Percentiles rank a stretch among this genome's conserved stretches.
phyloP scores from a whole-genome alignment of 30 jellyfish, hydroid and myxozoan species.

The Aurelia aurita complex sp. Pacific region DNA sequence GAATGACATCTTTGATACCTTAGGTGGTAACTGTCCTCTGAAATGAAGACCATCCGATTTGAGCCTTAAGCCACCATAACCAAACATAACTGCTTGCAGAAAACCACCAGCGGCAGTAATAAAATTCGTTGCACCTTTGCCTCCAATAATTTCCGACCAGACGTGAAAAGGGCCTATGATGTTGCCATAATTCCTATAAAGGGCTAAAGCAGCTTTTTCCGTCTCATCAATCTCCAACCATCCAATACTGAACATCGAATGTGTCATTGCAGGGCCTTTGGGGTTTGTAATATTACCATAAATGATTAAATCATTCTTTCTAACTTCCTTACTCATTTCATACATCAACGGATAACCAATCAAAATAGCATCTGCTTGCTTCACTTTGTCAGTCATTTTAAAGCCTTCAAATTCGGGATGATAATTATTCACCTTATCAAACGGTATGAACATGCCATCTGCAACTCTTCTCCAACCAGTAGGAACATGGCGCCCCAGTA shows the following conservation, averaged over 20 bases:
- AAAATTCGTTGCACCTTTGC: conserved; percentile 67
- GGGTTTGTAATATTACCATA: conserved; percentile 55
- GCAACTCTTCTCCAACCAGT: conserved; percentile 47
- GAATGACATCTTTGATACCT: not conserved
- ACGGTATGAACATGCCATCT: conserved; percentile 44
- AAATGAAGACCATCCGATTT: conserved; percentile 36
- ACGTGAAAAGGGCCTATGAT: conserved; percentile 58
- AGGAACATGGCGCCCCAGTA: conserved; percentile 22
- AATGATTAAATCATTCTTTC: conserved; percentile 30
- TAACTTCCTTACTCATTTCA: conserved; percentile 28
- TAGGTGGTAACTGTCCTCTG: conserved; percentile 29
- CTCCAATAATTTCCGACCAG: conserved; percentile 74
- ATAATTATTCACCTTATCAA: conserved; percentile 33
- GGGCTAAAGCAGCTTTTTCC: conserved; percentile 49
- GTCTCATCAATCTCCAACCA: conserved; percentile 65
- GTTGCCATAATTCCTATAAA: conserved; percentile 42
- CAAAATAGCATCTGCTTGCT: conserved; percentile 77
- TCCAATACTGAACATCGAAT: conserved; percentile 80
- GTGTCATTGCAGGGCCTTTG: conserved; percentile 87
- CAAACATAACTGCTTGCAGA: conserved; percentile 61
- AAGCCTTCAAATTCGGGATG: conserved; percentile 83
- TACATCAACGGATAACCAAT: conserved; percentile 64
- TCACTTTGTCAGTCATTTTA: conserved; percentile 47
- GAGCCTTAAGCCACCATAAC: conserved; percentile 74
- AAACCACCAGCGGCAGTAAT: conserved; percentile 84